Evolutionary conservation across 23 tunicate genomes (phyloP).

Genomic region (Trididemnum clinides): DNA sequence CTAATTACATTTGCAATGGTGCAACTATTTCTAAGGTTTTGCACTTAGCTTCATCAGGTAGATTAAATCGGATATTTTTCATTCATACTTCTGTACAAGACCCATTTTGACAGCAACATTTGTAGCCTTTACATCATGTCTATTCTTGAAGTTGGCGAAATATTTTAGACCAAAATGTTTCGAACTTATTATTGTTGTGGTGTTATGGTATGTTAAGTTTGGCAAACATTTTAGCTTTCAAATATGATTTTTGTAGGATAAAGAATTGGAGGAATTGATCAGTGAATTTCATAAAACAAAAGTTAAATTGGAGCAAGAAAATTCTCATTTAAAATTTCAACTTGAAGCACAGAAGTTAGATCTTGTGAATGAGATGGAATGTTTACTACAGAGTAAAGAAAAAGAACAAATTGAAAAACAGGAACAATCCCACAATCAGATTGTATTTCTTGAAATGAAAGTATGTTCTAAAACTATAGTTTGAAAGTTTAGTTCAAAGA

Average conservation of each 20-base stretch:
- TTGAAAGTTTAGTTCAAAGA: background rate
- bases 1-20: no score
- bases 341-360: conserved; percentile 65
- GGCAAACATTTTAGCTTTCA: conserved; percentile 45
- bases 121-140: no score
- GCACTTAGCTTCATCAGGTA: no score
- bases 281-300: conserved; percentile 33
- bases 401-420: conserved; percentile 25
- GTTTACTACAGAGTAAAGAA: conserved; percentile 34
- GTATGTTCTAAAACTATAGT: background rate
- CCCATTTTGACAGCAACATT: no score
- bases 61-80: no score
- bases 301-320: conserved; percentile 37
- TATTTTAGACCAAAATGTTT: no score
- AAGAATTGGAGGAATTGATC: conserved; percentile 46
- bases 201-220: no score
- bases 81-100: no score
- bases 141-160: no score
- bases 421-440: conserved; percentile 31
- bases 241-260: conserved; percentile 58
- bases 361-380: conserved; percentile 60
- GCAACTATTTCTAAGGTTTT: no score
- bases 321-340: conserved; percentile 45
- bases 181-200: no score
- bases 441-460: conserved; percentile 49